Percentiles rank a stretch among this genome's conserved stretches.
phyloP scores from a whole-genome alignment of 2,113 vertebrate species.

The Chiloscyllium plagiosum region DNA sequence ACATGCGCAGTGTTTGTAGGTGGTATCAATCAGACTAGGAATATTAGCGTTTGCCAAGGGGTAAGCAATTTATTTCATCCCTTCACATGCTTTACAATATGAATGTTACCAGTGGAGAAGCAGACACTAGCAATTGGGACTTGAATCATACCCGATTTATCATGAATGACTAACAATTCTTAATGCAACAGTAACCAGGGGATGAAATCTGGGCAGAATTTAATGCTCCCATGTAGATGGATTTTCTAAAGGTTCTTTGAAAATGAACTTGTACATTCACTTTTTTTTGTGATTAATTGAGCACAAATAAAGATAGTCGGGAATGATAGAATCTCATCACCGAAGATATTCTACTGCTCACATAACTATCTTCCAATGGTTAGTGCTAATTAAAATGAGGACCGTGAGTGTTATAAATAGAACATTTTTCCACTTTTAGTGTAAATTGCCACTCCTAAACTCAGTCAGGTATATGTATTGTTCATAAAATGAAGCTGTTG shows the following conservation, averaged over 20 bases:
- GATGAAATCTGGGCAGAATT: no score
- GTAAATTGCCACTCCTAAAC: not conserved
- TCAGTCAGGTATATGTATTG: not conserved
- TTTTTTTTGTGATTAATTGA: not conserved
- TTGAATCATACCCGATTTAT: no score
- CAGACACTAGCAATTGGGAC: not conserved
- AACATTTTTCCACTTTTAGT: not conserved
- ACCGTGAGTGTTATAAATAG: not conserved
- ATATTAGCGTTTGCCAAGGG: conserved; percentile 82
- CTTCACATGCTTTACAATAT: not conserved
- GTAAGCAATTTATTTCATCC: conserved; percentile 61
- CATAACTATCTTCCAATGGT: not conserved
- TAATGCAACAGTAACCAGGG: no score
- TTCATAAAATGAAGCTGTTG: not conserved
- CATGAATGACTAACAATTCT: no score
- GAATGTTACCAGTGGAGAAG: not conserved
- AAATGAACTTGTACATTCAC: not conserved
- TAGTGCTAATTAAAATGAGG: not conserved
- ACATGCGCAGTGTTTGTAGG: conserved; percentile 82
- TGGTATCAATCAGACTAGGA: conserved; percentile 82
- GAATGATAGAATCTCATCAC: not conserved
- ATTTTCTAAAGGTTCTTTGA: not conserved
- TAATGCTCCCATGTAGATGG: no score
- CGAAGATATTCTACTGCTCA: not conserved
- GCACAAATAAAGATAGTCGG: not conserved